Conservation (phyloP, 2,113 vertebrate genomes). For the Sprattus sprattus region DNA sequence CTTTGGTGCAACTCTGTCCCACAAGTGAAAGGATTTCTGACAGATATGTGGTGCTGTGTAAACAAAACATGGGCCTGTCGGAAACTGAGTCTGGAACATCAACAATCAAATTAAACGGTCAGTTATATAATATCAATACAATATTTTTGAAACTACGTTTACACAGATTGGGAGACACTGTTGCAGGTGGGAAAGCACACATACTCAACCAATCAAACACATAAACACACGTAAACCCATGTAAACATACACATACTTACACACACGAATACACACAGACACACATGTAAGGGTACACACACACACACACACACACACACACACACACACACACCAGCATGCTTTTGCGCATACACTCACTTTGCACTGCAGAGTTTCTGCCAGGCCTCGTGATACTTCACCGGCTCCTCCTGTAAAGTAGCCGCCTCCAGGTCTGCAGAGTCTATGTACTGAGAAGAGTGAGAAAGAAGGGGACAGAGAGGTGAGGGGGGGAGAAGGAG, state of each 20-base stretch:
- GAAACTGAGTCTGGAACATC: too few species aligned
- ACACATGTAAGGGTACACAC: not conserved
- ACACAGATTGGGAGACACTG: not conserved
- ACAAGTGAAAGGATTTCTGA: too few species aligned
- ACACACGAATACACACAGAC: not conserved
- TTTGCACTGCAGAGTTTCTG: constrained; percentile 93
- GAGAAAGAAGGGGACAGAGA: not conserved
- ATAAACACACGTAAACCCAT: too few species aligned
- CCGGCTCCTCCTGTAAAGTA: constrained; percentile 87
- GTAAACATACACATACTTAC: too few species aligned
- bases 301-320: not conserved
- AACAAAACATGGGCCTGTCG: too few species aligned
- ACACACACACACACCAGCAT: not conserved
- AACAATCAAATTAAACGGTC: too few species aligned
- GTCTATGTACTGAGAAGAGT: constrained; percentile 82
- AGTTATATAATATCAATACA: not conserved
- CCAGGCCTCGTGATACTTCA: constrained; percentile 95
- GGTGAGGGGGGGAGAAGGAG: not conserved
- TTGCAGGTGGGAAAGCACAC: not conserved
- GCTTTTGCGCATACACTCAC: constrained; percentile 69
- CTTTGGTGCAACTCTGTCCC: too few species aligned
- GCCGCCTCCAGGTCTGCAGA: constrained; percentile 86
- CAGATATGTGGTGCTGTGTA: too few species aligned
- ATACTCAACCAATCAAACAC: not conserved
- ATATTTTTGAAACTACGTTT: too few species aligned